Percentiles rank a stretch among this genome's conserved stretches.
Evolutionary conservation across 37 sponge, comb jelly and placozoan species (phyloP).

Genomic region (Aplysina aerophoba): DNA sequence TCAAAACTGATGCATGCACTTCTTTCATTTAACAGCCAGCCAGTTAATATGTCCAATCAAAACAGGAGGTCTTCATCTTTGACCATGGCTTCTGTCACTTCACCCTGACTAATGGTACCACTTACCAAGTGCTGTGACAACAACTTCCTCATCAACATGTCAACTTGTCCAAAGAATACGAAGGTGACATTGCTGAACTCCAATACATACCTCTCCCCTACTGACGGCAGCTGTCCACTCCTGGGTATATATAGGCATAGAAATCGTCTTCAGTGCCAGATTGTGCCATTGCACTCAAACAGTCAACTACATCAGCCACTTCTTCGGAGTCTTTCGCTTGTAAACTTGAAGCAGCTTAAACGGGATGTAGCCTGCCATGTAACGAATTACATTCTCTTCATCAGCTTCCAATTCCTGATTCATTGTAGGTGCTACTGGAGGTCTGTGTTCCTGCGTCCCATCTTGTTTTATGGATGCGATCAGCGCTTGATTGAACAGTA

Average conservation of each 20-base stretch:
- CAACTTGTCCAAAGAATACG: too few species aligned
- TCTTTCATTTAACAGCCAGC: background rate
- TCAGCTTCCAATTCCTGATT: background rate
- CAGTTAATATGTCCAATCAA: background rate
- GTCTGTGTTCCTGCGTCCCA: background rate
- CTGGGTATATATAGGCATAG: conserved; percentile 1
- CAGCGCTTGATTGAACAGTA: conserved; percentile 16
- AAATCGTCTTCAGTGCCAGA: background rate
- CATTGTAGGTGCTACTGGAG: background rate
- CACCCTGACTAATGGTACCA: background rate
- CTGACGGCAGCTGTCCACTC: background rate
- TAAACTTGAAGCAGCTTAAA: background rate
- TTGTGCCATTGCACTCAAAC: background rate
- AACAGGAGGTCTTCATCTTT: background rate
- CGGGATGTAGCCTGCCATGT: conserved; percentile 18
- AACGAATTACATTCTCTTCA: conserved; percentile 14
- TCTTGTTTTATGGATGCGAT: conserved; percentile 1
- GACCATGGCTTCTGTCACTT: background rate
- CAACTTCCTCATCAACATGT: background rate
- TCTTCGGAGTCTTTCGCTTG: background rate
- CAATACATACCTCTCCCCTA: background rate
- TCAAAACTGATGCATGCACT: background rate
- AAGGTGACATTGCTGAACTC: too few species aligned
- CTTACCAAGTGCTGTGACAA: background rate
- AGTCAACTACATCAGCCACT: background rate